Base-by-base conservation (phyloP, 2,797 vertebrate genomes). In the Pygocentrus nattereri region DNA sequence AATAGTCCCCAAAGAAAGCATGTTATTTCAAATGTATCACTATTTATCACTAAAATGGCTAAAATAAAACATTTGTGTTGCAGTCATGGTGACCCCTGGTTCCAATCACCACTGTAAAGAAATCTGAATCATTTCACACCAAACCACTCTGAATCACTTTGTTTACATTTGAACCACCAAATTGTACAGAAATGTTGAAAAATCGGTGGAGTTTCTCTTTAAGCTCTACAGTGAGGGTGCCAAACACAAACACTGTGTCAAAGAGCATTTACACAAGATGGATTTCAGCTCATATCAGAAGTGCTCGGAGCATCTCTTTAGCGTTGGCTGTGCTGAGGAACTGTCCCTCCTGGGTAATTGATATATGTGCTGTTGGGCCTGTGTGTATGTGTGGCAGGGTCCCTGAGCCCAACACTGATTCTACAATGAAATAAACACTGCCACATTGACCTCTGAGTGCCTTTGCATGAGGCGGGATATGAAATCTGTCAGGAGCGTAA, bases 401-500 rank as follows among this genome's bases (percentile, higher is more conserved):
- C 31, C 38, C 64, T 49, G 23, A 69, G 49, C 58, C 58, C 58
- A 61, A 5, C 25, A 25, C 23, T 23, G 56, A 25, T 58, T 58
- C 56, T 23, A 25, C 56, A 30, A 23, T 61, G n/a, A 27, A 59
- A 86, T 88, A 78, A 77, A 78, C 83, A 81, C 56, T 65, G 76
- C 75, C 80, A 89, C 86, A 83, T 82, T 85, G 83, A 91, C 88
- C 88, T 85, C 81, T 50, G 81, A 85, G 85, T 81, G 80, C 89
- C 84, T 86, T 47, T 83, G 82, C 6, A 38, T 84, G 69, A 76
- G 83, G 73, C 54, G 80, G 85, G 84, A 76, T 86, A 87, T 88
- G 87, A 90, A 87, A 88, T 88, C 78, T 85, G 84, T 91, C 86
- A 86, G 21, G 2, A 19, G 85, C 77, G 78, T 89, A 90, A 92